Percentiles rank a stretch among this genome's conserved stretches.
Conservation (phyloP, 1,140 invertebrate genomes). For the Stenopsyche tienmushanensis region DNA sequence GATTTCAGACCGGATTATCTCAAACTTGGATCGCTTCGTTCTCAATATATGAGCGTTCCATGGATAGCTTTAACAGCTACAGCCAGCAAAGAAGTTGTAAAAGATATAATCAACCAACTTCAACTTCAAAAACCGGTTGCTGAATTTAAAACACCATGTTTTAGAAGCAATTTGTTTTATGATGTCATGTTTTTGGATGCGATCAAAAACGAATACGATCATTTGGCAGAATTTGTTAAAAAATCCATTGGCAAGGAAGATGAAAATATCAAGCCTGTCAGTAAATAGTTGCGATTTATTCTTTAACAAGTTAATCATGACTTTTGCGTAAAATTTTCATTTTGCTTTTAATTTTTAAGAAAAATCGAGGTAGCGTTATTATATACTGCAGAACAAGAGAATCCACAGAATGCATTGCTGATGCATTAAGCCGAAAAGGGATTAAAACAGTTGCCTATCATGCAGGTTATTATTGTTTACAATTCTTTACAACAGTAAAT, state of each 20-base stretch:
- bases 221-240: constrained; percentile 71
- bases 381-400: constrained; percentile 90
- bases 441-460: constrained; percentile 72
- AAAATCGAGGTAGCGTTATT: constrained; percentile 75
- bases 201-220: constrained; percentile 72
- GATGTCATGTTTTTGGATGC: constrained; percentile 83
- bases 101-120: constrained; percentile 67
- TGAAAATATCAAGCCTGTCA: constrained; percentile 56
- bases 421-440: constrained; percentile 65
- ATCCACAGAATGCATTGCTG: constrained; percentile 71
- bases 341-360: constrained; percentile 49
- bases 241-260: constrained; percentile 57
- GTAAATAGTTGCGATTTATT: constrained; percentile 3
- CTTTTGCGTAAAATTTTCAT: neutral
- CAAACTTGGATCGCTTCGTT: constrained; percentile 74
- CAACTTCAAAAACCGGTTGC: constrained; percentile 62
- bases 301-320: neutral
- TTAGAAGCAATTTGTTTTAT: constrained; percentile 83
- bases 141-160: constrained; percentile 70
- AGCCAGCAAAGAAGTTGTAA: constrained; percentile 73
- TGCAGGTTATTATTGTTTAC: constrained; percentile 52
- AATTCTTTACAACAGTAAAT: constrained; percentile 1
- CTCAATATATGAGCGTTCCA: constrained; percentile 68
- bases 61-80: constrained; percentile 96
- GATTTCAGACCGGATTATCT: constrained; percentile 96